Evolutionary conservation across 2,888 invertebrate species (phyloP).

Genomic region (Erannis defoliaria): DNA sequence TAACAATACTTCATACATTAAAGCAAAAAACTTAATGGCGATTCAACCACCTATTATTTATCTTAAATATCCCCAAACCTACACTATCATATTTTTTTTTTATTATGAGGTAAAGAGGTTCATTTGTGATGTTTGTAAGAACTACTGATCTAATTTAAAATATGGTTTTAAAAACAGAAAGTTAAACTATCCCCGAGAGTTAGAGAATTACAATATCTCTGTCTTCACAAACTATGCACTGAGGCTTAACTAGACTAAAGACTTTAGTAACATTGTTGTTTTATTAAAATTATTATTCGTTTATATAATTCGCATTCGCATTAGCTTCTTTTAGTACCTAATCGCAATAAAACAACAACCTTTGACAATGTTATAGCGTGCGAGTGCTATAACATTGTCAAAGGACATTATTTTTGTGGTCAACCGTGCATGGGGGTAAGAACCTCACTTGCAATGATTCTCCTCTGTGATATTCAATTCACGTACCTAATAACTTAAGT

Average conservation of each 20-base stretch:
- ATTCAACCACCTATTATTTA: slow-evolving; percentile 27
- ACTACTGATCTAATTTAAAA: too few relatives aligned
- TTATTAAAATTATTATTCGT: not conserved
- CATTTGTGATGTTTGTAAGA: too few relatives aligned
- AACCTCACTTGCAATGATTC: not conserved
- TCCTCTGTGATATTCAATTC: not conserved
- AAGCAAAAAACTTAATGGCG: slow-evolving; percentile 43
- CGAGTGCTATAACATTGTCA: slow-evolving; percentile 1
- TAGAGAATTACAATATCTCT: too few relatives aligned
- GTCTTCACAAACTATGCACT: too few relatives aligned
- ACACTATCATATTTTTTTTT: too few relatives aligned
- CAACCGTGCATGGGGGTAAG: not conserved
- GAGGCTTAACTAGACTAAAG: slow-evolving; percentile 10
- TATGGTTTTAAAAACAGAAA: too few relatives aligned
- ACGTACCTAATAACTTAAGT: not conserved
- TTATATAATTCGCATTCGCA: not conserved
- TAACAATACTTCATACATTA: slow-evolving; percentile 40
- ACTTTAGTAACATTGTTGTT: not conserved
- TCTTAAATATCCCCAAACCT: slow-evolving; percentile 5
- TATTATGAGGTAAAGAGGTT: too few relatives aligned
- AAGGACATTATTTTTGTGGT: slow-evolving; percentile 2
- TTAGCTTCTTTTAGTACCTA: not conserved
- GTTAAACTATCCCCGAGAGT: too few relatives aligned
- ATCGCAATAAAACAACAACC: slow-evolving; percentile 8
- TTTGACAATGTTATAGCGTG: too few relatives aligned